Base-by-base conservation (phyloP, 2,113 vertebrate genomes). In the Deroptyus accipitrinus region DNA sequence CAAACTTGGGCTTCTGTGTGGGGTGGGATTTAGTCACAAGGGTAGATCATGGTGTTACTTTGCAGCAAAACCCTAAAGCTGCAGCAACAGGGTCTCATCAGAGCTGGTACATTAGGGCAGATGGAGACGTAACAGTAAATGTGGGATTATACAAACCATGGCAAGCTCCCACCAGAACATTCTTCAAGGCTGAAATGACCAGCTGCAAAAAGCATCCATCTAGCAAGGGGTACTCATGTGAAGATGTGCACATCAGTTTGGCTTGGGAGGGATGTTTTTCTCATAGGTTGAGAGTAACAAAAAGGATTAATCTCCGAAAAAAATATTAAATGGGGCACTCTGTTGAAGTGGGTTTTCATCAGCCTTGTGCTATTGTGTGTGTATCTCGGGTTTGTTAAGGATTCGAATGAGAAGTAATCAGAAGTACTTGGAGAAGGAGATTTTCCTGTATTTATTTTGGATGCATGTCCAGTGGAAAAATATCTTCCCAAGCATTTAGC, bases 391-490 rank as follows among this genome's bases (percentile, higher is more conserved):
- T 90, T 96, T 95, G 94, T 68, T 72, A 91, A 95, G 73, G 95
- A 86, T 66, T 61, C 77, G 67, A 85, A 86, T 91, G 86, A 95
- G 95, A 97, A 93, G 88, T 64, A 81, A 93, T 96, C 95, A 92
- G 94, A 92, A 97, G 97, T 83, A 90, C 94, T 91, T 59, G 96
- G 97, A 97, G 96, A 95, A 97, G 95, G 93, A 91, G 89, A 68
- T 94, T 97, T 97, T 97, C 92, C 95, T 97, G 84, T 98, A 95
- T 98, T 98, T 98, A 97, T 96, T 96, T 98, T 98, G 98, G 98
- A 98, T 85, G 87, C 96, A 70, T 46, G 96, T 95, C 97, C 96
- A 94, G 96, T 98, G 98, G 98, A 98, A 98, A 97, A 98, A 98
- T 96, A 98, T 95, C 96, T 98, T 97, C 95, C 95, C 90, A 89